Percentiles rank a stretch among this genome's conserved stretches.
phyloP scores from a whole-genome alignment of 35 echinoderm and acorn worm genomes.

The Ophioderma brevispina region DNA sequence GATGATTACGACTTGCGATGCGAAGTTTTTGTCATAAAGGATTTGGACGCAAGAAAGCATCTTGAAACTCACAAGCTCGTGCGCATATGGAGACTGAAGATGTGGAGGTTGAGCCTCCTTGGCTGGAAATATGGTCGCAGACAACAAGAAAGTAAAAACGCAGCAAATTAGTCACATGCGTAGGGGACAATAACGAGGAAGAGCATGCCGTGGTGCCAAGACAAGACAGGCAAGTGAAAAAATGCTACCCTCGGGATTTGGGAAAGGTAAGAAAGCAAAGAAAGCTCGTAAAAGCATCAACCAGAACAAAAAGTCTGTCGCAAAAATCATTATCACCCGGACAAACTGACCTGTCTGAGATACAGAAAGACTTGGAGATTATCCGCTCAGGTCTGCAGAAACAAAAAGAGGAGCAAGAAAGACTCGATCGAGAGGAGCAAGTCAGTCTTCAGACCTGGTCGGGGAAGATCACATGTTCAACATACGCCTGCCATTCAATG shows the following conservation, averaged over 20 bases:
- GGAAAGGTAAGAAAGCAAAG: background rate
- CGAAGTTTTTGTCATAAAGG: conserved; percentile 84
- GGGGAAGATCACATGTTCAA: background rate
- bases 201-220: background rate
- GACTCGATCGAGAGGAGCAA: background rate
- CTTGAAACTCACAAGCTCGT: conserved; percentile 45
- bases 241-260: conserved; percentile 53
- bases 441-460: background rate
- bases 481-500: too few relatives aligned
- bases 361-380: conserved; percentile 28
- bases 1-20: conserved; percentile 81
- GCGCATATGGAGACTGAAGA: background rate
- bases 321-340: background rate
- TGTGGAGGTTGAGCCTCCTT: background rate
- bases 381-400: conserved; percentile 17
- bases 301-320: conserved; percentile 17
- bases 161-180: background rate
- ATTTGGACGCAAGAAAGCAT: conserved; percentile 83
- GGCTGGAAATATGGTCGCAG: background rate
- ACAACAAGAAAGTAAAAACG: background rate
- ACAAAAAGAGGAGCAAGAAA: conserved; percentile 10
- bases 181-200: background rate
- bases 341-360: conserved; percentile 18
- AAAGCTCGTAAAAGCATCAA: background rate
- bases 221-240: conserved; percentile 84